phyloP scores from a whole-genome alignment of 2,113 vertebrate species.

The Gracilinanus agilis region DNA sequence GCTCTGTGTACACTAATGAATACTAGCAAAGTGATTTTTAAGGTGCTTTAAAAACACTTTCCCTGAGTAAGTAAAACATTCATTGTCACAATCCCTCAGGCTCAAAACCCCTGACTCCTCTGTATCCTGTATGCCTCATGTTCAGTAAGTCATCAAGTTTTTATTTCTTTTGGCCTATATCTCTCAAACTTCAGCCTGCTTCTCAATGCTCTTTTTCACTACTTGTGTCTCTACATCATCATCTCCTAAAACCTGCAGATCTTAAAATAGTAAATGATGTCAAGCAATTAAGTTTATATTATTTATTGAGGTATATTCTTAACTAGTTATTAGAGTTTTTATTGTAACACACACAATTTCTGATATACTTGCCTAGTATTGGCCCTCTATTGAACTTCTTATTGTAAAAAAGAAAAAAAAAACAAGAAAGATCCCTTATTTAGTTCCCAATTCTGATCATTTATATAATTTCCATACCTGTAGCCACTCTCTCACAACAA shows the following conservation, averaged over 20 bases:
- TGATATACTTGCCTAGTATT: neutral
- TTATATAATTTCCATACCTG: neutral
- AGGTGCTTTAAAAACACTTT: neutral
- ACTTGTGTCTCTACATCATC: neutral
- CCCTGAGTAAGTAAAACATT: neutral
- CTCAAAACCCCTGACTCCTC: conserved; percentile 5
- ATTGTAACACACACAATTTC: neutral
- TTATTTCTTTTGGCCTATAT: neutral
- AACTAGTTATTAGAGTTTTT: neutral
- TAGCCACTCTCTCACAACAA: neutral
- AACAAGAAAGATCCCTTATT: neutral
- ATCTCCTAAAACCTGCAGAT: neutral
- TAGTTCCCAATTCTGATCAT: neutral
- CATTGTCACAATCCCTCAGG: neutral
- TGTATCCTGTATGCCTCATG: neutral
- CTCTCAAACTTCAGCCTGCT: neutral
- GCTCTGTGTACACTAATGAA: neutral
- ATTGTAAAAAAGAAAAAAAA: neutral
- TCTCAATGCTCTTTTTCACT: neutral
- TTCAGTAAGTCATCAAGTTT: neutral
- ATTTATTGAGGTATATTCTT: neutral
- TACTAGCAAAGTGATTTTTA: neutral
- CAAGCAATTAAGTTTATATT: neutral
- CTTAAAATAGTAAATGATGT: neutral
- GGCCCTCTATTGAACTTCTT: neutral